Conservation (phyloP, 2,113 vertebrate genomes). For the Parotia lawesii region DNA sequence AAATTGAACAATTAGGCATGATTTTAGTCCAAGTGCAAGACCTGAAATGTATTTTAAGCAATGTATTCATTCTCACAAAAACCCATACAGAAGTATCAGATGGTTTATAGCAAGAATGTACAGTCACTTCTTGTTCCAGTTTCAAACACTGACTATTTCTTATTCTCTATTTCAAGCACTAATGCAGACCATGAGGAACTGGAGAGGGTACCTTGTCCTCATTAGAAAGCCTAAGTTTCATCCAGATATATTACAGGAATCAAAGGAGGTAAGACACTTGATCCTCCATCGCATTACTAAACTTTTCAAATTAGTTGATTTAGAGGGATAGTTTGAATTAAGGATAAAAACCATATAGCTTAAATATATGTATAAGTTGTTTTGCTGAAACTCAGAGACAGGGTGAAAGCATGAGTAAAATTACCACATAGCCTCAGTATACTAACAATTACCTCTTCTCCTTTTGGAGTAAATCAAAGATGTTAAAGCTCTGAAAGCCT, state of each 20-base stretch:
- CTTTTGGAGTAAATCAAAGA: background rate
- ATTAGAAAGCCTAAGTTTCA: background rate
- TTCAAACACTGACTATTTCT: background rate
- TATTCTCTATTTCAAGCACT: background rate
- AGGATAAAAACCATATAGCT: background rate
- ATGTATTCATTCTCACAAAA: background rate
- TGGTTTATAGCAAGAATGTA: background rate
- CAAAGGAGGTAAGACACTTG: background rate
- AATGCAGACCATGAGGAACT: background rate
- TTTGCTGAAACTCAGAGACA: background rate
- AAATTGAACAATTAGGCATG: background rate
- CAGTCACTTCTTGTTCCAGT: background rate
- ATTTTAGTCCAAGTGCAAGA: background rate
- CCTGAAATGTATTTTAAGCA: background rate
- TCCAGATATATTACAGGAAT: background rate
- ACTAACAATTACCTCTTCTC: background rate
- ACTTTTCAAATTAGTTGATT: background rate
- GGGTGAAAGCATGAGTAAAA: fast-evolving
- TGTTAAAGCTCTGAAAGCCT: background rate
- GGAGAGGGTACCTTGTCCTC: background rate
- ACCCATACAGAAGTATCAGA: background rate
- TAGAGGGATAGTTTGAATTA: background rate
- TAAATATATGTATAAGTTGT: background rate
- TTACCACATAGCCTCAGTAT: background rate
- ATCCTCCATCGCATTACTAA: background rate